Evolutionary conservation across 2,113 vertebrate species (phyloP).

Genomic region (Cygnus atratus): DNA sequence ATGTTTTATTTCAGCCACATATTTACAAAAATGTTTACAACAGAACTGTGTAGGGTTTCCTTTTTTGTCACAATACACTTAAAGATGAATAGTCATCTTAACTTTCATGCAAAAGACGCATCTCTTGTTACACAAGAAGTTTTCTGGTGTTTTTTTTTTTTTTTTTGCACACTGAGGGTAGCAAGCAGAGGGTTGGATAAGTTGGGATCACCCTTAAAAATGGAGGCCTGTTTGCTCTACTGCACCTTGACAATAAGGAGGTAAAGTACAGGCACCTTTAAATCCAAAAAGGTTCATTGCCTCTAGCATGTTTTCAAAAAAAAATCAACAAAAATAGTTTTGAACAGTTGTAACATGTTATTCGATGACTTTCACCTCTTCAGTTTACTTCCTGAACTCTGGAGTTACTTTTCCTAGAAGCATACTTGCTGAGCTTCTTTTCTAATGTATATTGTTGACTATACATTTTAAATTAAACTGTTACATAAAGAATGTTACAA

Average conservation of each 20-base stretch:
- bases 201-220: slow-evolving; percentile 54
- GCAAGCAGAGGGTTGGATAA: slow-evolving; percentile 19
- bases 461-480: slow-evolving; percentile 74
- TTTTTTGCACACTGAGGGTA: background rate
- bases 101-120: slow-evolving; percentile 55
- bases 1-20: slow-evolving; percentile 71
- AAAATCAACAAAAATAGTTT: slow-evolving; percentile 52
- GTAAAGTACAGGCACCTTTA: slow-evolving; percentile 63
- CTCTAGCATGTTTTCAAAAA: slow-evolving; percentile 48
- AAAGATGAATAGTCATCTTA: slow-evolving; percentile 69
- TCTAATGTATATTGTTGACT: slow-evolving; percentile 68
- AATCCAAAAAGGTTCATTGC: slow-evolving; percentile 48
- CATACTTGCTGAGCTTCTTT: slow-evolving; percentile 60
- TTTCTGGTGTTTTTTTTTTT: background rate
- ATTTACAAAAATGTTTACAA: slow-evolving; percentile 67
- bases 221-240: slow-evolving; percentile 32
- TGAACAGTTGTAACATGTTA: slow-evolving; percentile 33
- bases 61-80: slow-evolving; percentile 49
- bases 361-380: slow-evolving; percentile 54
- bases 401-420: slow-evolving; percentile 64
- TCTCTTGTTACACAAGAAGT: slow-evolving; percentile 58
- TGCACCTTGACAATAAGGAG: slow-evolving; percentile 65
- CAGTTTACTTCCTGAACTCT: slow-evolving; percentile 56
- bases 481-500: slow-evolving; percentile 75
- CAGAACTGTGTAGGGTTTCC: slow-evolving; percentile 26